phyloP scores from a whole-genome alignment of 1,140 invertebrate genomes.

The Elymnias hypermnestra region DNA sequence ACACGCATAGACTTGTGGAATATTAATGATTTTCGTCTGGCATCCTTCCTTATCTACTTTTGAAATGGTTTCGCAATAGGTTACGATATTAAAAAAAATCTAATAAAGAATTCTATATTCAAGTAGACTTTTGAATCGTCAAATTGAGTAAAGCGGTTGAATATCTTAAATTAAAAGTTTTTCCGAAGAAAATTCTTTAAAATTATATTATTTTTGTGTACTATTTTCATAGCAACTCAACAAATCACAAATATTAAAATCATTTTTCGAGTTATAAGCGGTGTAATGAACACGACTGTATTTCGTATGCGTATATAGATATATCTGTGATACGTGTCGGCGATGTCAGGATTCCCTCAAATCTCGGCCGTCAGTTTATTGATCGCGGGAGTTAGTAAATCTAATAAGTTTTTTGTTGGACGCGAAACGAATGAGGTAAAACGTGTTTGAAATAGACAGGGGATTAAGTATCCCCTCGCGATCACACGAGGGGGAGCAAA shows the following conservation, averaged over 20 bases:
- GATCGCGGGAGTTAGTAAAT: slow-evolving; percentile 57
- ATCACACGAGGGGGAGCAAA: slow-evolving; percentile 31
- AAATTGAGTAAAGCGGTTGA: too few relatives aligned
- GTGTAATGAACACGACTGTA: too few relatives aligned
- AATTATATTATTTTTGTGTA: too few relatives aligned
- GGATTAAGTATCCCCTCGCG: slow-evolving; percentile 69
- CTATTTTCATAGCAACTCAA: too few relatives aligned
- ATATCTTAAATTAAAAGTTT: not conserved
- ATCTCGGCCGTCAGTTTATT: slow-evolving; percentile 49
- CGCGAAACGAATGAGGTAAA: slow-evolving; percentile 70
- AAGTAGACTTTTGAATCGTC: too few relatives aligned
- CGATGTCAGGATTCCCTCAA: slow-evolving; percentile 25
- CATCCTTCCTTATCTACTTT: not conserved
- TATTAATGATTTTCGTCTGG: not conserved
- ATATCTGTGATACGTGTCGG: not conserved
- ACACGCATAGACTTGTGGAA: not conserved
- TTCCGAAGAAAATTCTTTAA: too few relatives aligned
- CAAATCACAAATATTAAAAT: too few relatives aligned
- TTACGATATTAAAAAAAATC: not conserved
- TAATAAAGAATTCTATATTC: too few relatives aligned
- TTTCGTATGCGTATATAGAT: too few relatives aligned
- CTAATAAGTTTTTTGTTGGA: slow-evolving; percentile 72
- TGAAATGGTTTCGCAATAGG: not conserved
- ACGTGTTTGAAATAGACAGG: slow-evolving; percentile 75
- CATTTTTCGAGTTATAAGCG: too few relatives aligned